These are phyloP conservation scores for Alsophila aescularia DNA, from an alignment of 2,888 invertebrate genomes.

Conservation along the genomic window DNA sequence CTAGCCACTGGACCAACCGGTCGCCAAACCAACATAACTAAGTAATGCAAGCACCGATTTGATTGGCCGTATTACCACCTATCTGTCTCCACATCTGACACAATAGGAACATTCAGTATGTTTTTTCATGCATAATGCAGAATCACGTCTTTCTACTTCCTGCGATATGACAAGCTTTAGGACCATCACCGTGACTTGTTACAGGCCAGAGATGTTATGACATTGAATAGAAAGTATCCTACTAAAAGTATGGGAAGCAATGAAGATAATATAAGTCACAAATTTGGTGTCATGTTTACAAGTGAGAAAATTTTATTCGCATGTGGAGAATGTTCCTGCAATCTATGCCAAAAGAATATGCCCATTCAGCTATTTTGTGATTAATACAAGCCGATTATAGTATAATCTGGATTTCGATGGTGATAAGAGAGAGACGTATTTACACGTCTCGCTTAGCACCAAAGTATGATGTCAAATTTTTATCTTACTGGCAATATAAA, in stretches of 20 bases:
- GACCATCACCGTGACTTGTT: slow-evolving; percentile 27
- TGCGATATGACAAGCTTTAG: slow-evolving; percentile 33
- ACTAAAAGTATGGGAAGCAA: slow-evolving; percentile 17
- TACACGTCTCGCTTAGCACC: too few relatives aligned
- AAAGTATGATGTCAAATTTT: too few relatives aligned
- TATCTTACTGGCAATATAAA: too few relatives aligned
- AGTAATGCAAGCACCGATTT: too few relatives aligned
- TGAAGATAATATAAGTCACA: slow-evolving; percentile 24
- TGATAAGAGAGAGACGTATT: too few relatives aligned
- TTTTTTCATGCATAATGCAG: slow-evolving; percentile 42
- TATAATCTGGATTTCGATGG: too few relatives aligned
- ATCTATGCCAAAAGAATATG: slow-evolving; percentile 11
- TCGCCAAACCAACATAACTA: too few relatives aligned
- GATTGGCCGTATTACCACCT: neutral
- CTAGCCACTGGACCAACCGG: too few relatives aligned
- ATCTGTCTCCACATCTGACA: neutral
- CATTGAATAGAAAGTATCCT: slow-evolving; percentile 19
- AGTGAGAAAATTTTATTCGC: neutral
- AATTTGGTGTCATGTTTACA: slow-evolving; percentile 23
- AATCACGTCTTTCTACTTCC: slow-evolving; percentile 36
- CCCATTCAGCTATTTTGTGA: too few relatives aligned
- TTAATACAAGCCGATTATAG: too few relatives aligned
- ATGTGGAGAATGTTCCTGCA: slow-evolving; percentile 2
- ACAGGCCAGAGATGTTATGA: slow-evolving; percentile 17
- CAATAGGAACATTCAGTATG: slow-evolving; percentile 10